These are phyloP conservation scores for Balaenoptera acutorostrata DNA, from an alignment of 2,113 vertebrate species.

Conservation along the genomic window DNA sequence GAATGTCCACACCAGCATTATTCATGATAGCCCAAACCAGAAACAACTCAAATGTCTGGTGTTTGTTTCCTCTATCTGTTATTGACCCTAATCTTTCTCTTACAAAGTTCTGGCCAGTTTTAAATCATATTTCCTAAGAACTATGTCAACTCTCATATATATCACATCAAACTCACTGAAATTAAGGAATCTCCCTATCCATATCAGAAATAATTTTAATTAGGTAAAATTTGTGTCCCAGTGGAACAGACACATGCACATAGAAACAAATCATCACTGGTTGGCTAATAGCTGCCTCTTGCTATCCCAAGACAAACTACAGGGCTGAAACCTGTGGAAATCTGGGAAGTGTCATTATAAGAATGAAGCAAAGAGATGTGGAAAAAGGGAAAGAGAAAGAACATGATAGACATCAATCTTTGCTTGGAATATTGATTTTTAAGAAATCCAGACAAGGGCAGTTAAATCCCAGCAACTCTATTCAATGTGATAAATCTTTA, in stretches of 20 bases:
- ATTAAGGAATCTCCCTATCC: background rate
- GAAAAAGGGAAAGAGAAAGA: background rate
- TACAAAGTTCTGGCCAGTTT: background rate
- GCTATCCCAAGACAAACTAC: background rate
- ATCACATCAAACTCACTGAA: background rate
- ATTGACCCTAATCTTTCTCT: background rate
- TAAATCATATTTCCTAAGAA: background rate
- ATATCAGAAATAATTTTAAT: slow-evolving; percentile 4
- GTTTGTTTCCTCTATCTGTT: background rate
- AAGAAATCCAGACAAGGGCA: background rate
- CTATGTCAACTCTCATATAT: background rate
- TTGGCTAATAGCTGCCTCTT: background rate
- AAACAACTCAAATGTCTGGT: background rate
- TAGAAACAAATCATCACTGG: background rate
- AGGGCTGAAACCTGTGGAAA: background rate
- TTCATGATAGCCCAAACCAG: background rate
- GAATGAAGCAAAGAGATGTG: background rate
- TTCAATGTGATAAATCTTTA: background rate
- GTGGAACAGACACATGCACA: background rate
- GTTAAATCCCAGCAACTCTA: background rate
- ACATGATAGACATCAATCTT: background rate
- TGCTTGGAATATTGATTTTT: background rate
- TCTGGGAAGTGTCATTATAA: background rate
- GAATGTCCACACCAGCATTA: background rate
- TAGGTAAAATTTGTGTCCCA: background rate